phyloP scores from a whole-genome alignment of 2,888 invertebrate species.

The Amphipoea lucens region DNA sequence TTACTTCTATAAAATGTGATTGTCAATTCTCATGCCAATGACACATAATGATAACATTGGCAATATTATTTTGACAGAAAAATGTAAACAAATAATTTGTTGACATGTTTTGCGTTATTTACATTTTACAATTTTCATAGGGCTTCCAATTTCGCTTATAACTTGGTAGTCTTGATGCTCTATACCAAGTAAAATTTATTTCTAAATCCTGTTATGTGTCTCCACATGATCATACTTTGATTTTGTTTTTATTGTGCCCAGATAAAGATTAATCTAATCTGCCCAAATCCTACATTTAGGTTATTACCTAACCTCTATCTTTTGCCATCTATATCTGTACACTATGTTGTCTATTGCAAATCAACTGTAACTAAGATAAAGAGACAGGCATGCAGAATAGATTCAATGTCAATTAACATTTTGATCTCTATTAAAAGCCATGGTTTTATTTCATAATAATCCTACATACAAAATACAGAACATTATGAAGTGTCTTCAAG shows the following conservation, averaged over 20 bases:
- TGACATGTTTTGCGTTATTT: conserved; percentile 41
- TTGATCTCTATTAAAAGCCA: not conserved
- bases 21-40: conserved; percentile 22
- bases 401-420: not conserved
- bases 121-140: not conserved
- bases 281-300: no score
- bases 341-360: not conserved
- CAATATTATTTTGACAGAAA: conserved; percentile 62
- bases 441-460: not conserved
- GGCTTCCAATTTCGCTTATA: not conserved
- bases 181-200: not conserved
- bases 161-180: not conserved
- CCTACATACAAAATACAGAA: not conserved
- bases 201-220: not conserved
- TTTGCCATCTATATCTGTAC: not conserved
- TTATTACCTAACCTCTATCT: not conserved
- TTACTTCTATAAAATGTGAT: not conserved
- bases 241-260: not conserved
- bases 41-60: conserved; percentile 29
- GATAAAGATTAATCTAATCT: not conserved
- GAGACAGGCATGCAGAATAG: not conserved
- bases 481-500: no score
- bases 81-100: conserved; percentile 64
- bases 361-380: not conserved
- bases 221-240: not conserved